Evolutionary conservation across 2,113 vertebrate species (phyloP).

Genomic region (Struthidea cinerea): DNA sequence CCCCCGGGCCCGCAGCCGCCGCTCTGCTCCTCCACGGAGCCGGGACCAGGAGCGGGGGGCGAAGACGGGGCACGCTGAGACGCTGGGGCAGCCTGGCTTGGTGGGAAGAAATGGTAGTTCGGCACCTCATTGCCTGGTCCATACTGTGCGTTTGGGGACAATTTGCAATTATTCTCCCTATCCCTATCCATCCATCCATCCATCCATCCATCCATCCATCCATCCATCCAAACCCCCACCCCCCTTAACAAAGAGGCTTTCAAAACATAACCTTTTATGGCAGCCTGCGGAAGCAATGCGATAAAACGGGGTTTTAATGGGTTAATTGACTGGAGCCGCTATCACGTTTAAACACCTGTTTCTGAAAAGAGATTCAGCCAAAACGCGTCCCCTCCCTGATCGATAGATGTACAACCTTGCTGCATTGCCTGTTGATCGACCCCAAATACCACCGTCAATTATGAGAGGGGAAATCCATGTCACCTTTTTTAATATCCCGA

Average conservation of each 20-base stretch:
- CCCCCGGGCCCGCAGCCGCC: background rate
- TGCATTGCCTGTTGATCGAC: constrained; percentile 52
- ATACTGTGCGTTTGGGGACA: background rate
- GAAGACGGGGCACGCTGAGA: background rate
- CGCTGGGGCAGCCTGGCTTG: background rate
- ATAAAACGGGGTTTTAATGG: constrained; percentile 72
- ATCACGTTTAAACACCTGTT: constrained; percentile 77
- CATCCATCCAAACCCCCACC: background rate
- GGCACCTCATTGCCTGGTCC: background rate
- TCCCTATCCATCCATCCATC: background rate
- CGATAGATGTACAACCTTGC: constrained; percentile 39
- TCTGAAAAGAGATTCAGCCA: constrained; percentile 42
- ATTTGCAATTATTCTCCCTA: background rate
- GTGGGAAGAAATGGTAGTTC: background rate
- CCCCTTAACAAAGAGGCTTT: constrained; percentile 48
- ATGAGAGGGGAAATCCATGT: constrained; percentile 9
- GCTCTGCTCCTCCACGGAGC: background rate
- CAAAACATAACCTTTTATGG: background rate
- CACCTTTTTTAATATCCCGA: constrained; percentile 1
- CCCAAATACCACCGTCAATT: background rate
- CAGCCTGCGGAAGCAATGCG: constrained; percentile 56
- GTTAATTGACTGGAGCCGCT: constrained; percentile 74
- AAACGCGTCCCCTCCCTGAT: constrained; percentile 43
- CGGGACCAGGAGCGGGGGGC: background rate
- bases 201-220: background rate